A percentile compares a stretch with the other conserved stretches of the same genome.
Evolutionary conservation across 37 sponge, comb jelly and placozoan species (phyloP).

Genomic region (Beroe forskalii): DNA sequence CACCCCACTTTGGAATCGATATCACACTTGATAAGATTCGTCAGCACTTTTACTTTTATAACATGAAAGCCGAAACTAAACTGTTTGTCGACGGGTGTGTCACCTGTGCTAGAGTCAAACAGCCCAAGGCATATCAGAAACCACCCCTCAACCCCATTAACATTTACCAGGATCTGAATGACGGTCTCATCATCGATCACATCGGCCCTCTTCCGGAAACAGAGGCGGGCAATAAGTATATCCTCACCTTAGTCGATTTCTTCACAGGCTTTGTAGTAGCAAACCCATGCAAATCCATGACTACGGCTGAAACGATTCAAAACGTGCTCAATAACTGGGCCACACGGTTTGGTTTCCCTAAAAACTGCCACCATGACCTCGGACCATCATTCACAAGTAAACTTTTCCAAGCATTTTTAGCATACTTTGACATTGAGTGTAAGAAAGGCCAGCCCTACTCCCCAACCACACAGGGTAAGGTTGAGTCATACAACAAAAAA

Average conservation of each 20-base stretch:
- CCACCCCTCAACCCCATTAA: slow-evolving; percentile 5
- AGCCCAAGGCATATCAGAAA: not conserved
- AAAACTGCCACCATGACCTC: not conserved
- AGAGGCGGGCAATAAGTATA: not conserved
- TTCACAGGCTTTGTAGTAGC: not conserved
- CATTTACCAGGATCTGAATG: slow-evolving; percentile 1
- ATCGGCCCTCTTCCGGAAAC: not conserved
- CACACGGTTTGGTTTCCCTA: not conserved
- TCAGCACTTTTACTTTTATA: not conserved
- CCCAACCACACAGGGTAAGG: not conserved
- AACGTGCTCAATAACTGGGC: not conserved
- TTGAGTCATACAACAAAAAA: not conserved
- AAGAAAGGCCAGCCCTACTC: not conserved
- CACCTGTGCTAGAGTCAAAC: not conserved
- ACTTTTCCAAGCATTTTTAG: not conserved
- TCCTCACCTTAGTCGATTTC: not conserved
- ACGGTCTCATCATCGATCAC: not conserved
- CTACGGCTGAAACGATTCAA: not conserved
- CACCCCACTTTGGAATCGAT: not conserved
- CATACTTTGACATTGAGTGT: not conserved
- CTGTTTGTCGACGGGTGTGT: slow-evolving; percentile 10
- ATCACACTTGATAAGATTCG: not conserved
- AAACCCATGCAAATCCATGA: not conserved
- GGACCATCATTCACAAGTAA: not conserved
- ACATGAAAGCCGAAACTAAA: not conserved